A percentile compares a stretch with the other conserved stretches of the same genome.
These are phyloP conservation scores for Novumbra hubbsi DNA, from an alignment of 2,797 vertebrate species.

Conservation along the genomic window DNA sequence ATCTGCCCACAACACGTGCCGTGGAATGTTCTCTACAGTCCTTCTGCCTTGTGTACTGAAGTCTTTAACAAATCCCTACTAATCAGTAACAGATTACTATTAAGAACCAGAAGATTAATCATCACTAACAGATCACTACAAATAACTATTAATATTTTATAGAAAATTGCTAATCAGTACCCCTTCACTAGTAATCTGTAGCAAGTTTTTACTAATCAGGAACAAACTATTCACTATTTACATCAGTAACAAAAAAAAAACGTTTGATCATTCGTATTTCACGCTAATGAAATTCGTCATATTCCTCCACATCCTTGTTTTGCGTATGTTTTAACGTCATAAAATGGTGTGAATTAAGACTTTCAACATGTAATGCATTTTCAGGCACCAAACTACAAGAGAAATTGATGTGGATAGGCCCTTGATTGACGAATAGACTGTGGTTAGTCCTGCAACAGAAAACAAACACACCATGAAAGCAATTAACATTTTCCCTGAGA, in stretches of 20 bases:
- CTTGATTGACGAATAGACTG: neutral
- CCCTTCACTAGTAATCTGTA: too few relatives aligned
- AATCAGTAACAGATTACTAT: constrained; percentile 12
- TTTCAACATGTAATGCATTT: neutral
- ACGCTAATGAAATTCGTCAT: neutral
- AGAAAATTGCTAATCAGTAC: too few relatives aligned
- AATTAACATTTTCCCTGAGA: constrained; percentile 76
- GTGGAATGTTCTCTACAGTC: neutral
- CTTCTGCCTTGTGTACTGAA: neutral
- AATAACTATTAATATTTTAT: too few relatives aligned
- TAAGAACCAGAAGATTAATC: too few relatives aligned
- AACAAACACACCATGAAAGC: constrained; percentile 20
- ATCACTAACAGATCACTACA: too few relatives aligned
- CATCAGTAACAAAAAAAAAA: too few relatives aligned
- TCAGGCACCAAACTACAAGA: neutral
- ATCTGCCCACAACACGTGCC: neutral
- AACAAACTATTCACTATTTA: too few relatives aligned
- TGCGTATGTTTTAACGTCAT: neutral
- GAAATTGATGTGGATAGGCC: neutral
- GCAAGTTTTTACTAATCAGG: too few relatives aligned
- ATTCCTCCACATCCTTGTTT: constrained; percentile 11
- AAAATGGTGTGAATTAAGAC: neutral
- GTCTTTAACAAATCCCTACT: constrained; percentile 2
- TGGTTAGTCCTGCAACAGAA: constrained; percentile 19
- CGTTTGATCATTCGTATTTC: neutral